Evolutionary conservation across 1,140 invertebrate species (phyloP), one percentile per base, ranked within the genome.

Genomic region (Caenorhabditis remanei): DNA sequence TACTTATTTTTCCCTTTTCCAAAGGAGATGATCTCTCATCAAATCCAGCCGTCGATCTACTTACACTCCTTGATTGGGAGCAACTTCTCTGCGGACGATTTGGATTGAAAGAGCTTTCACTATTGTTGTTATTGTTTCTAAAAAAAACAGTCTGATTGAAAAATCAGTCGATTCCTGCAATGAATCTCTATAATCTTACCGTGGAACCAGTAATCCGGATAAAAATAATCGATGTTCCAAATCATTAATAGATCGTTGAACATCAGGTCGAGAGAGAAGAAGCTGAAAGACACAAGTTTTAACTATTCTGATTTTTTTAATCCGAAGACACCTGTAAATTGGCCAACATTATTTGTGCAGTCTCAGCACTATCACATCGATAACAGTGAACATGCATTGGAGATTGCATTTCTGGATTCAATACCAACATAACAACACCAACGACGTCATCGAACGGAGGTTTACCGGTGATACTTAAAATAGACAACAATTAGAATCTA

Each of bases 351-450:
- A 96, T 94, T 84, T 95, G 94, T 0, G 97, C 97, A 8, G 97
- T 99, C 91, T 97, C 96, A 24, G 97, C 95, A 16, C 96, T 97
- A 93, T 98, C 97, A 93, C 97, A 87, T 48, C 94, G 95, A 93
- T 98, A 98, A 48, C 96, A 97, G 92, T 98, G 97, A 2, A 98
- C 96, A 92, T 98, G 97, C 6, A 97, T 94, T 2, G 95, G 95
- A 93, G 95, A 95, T 89, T 96, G 96, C 0, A 97, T 98, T 46
- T 96, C 95, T 0, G 97, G 96, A 94, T 97, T 97, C 91, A 96
- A 97, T 11, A 97, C 94, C 46, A 97, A 93, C 71, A 98, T 94
- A 55, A 97, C 96, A 87, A 96, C 96, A 14, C 96, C 96, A n/a
- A 98, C 96, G 24, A 97, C 95, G 92, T 98, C 97, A 83, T 96